These are phyloP conservation scores for Ictidomys tridecemlineatus DNA, from an alignment of 2,113 vertebrate genomes.

Conservation along the genomic window DNA sequence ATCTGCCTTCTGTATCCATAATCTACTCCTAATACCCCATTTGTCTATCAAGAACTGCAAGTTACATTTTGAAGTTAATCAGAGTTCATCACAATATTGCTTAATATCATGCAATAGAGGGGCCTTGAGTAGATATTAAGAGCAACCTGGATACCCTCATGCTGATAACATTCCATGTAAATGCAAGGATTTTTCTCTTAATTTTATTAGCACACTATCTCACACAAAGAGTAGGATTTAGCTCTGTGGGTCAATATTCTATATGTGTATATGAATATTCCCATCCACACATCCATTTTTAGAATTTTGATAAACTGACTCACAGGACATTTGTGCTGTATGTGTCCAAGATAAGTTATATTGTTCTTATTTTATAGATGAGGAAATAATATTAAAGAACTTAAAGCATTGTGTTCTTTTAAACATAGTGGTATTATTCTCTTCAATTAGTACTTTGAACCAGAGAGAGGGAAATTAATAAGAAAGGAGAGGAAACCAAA, in stretches of 20 bases:
- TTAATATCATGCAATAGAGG: neutral
- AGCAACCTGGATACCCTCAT: neutral
- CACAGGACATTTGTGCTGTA: neutral
- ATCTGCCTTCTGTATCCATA: constrained; percentile 36
- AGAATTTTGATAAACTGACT: neutral
- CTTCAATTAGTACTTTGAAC: neutral
- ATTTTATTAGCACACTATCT: neutral
- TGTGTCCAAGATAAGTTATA: neutral
- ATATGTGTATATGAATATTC: neutral
- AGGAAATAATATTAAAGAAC: neutral
- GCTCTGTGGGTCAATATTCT: neutral
- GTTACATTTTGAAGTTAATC: neutral
- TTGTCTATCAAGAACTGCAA: constrained; percentile 28
- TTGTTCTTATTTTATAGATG: neutral
- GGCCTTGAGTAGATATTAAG: neutral
- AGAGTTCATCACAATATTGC: neutral
- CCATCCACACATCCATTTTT: constrained; percentile 6
- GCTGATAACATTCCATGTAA: neutral
- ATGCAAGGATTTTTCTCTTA: neutral
- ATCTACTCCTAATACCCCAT: constrained; percentile 16
- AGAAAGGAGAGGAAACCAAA: constrained; percentile 61
- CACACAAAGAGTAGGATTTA: neutral
- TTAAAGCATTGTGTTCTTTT: neutral
- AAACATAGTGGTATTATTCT: constrained; percentile 57
- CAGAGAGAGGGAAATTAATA: neutral